Evolutionary conservation across 2,797 vertebrate genomes (phyloP), one percentile per base, ranked within the genome.

Genomic region (Coregonus ussuriensis): DNA sequence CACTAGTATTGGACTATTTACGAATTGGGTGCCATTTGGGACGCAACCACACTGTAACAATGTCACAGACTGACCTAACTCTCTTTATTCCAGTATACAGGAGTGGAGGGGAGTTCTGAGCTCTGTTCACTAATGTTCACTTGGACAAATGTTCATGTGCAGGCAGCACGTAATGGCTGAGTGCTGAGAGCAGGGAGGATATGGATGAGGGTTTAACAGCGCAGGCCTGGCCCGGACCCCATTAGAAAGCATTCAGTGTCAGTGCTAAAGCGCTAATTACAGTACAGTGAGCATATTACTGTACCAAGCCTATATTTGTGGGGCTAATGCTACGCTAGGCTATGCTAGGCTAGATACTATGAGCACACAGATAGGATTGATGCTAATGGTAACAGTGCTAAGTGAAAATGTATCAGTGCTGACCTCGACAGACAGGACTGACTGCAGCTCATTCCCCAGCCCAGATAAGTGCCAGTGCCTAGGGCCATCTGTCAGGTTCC

Each of bases 231-330:
- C 73, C 77, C 73, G 62, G 79, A 79, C 69, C 65, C 75, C 78
- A 85, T 88, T 84, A 84, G 75, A 80, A 81, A 66, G 74, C 77
- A 74, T 80, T 87, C 80, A 75, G 68, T 82, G 77, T 85, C 82
- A 87, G 41, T 81, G 75, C 79, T 79, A 56, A 82, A 82, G 87
- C 77, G 80, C 79, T 81, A 33, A 47, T 67, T 35, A 35, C 14
- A 35, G 4, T 65, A 81, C 77, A 77, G 47, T 79, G 77, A 75
- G 52, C 47, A 18, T 74, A 29, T n/a, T 56, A 69, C 31, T 1
- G 1, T 35, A 16, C 4, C 5, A 66, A 69, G 72, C 81, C 41
- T 68, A 65, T 72, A 71, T 76, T 71, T 67, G 0, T 18, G 21
- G 6, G 74, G 74, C 3, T 72, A 33, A 72, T 18, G 71, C 52